These are phyloP conservation scores for Pollimyrus isidori DNA, from an alignment of 2,113 vertebrate genomes.

Conservation along the genomic window DNA sequence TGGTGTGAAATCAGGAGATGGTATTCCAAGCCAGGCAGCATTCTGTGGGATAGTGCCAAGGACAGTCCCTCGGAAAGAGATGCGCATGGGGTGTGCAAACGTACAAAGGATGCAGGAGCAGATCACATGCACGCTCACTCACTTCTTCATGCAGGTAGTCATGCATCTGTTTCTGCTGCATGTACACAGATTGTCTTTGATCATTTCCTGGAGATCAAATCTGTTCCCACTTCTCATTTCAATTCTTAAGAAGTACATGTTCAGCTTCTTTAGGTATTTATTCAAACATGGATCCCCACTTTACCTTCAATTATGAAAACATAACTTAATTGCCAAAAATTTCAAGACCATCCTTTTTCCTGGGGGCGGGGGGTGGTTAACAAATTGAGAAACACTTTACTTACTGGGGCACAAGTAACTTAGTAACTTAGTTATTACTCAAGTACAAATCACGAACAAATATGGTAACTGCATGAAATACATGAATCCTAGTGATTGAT, in stretches of 20 bases:
- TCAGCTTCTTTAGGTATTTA: neutral
- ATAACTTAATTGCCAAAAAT: neutral
- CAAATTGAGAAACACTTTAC: neutral
- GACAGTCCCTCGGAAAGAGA: neutral
- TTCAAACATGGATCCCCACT: neutral
- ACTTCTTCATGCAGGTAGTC: neutral
- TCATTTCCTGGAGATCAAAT: neutral
- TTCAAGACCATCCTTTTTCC: neutral
- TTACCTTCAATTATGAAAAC: neutral
- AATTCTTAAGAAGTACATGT: neutral
- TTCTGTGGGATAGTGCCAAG: neutral
- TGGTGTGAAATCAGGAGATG: neutral
- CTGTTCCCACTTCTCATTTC: neutral
- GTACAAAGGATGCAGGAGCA: neutral
- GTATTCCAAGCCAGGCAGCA: neutral
- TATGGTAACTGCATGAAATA: neutral
- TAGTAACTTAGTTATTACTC: neutral
- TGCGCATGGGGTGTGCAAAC: neutral
- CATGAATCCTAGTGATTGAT: too few relatives aligned
- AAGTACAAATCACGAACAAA: neutral
- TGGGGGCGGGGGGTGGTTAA: too few relatives aligned
- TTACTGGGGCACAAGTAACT: neutral
- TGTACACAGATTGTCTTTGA: neutral
- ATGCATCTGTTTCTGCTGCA: neutral
- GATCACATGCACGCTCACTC: neutral